Percentiles rank a stretch among this genome's conserved stretches.
Conservation (phyloP, 2,113 vertebrate species). For the Hemibagrus wyckioides region DNA sequence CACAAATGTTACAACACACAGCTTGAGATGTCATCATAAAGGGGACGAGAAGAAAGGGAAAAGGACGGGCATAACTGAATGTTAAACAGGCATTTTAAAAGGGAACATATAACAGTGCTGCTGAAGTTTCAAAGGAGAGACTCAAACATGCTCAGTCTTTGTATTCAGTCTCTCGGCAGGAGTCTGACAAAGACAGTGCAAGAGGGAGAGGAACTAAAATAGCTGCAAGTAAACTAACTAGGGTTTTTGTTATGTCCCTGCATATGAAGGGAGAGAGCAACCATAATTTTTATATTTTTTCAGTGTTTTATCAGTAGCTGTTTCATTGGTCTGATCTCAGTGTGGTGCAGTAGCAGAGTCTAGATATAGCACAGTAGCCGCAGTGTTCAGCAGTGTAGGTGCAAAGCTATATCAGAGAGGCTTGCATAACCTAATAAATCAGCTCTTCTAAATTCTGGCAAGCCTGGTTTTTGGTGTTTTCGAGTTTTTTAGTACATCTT, state of each 20-base stretch:
- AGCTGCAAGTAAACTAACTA: not conserved
- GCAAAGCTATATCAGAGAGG: not conserved
- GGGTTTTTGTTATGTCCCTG: not conserved
- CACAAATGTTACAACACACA: not conserved
- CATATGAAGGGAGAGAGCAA: conserved; percentile 30
- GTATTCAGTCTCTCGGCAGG: conserved; percentile 15
- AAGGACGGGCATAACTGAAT: conserved; percentile 32
- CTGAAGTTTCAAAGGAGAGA: conserved; percentile 17
- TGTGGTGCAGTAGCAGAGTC: not conserved
- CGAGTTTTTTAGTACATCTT: not conserved
- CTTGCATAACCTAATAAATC: conserved; percentile 12
- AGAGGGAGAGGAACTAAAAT: conserved; percentile 43
- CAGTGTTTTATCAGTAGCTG: not conserved
- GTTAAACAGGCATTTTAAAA: conserved; percentile 25
- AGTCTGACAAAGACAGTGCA: conserved; percentile 26
- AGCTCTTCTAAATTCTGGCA: not conserved
- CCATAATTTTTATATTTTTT: conserved; percentile 29
- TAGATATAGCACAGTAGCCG: conserved; percentile 3
- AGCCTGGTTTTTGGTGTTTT: not conserved
- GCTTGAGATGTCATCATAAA: conserved; percentile 15
- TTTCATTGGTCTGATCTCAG: not conserved
- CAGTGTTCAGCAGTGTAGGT: not conserved
- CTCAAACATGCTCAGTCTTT: not conserved
- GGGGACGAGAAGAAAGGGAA: conserved; percentile 24
- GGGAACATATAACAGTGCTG: conserved; percentile 16